These are phyloP conservation scores for Dicycla oo DNA, from an alignment of 2,888 invertebrate species.

Conservation along the genomic window DNA sequence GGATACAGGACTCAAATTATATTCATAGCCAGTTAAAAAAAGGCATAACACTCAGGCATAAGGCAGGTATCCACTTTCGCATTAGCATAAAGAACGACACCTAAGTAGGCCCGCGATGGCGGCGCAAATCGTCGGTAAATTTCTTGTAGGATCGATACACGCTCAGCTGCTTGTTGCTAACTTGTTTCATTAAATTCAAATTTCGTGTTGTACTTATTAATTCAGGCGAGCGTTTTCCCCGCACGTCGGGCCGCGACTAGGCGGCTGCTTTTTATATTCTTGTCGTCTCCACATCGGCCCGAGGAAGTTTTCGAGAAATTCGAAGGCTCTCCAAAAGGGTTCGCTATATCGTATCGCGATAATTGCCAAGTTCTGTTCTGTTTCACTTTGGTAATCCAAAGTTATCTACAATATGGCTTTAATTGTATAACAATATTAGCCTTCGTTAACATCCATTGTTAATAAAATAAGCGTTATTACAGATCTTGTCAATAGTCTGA, in stretches of 20 bases:
- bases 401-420: conserved; percentile 58
- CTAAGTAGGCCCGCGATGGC: conserved; percentile 32
- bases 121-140: conserved; percentile 66
- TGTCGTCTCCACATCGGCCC: conserved; percentile 71
- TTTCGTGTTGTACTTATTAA: conserved; percentile 91
- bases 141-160: conserved; percentile 85
- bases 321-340: conserved; percentile 67
- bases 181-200: conserved; percentile 91
- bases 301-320: conserved; percentile 70
- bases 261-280: conserved; percentile 84
- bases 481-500: conserved; percentile 25
- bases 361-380: conserved; percentile 72
- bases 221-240: conserved; percentile 85
- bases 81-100: conserved; percentile 59
- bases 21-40: conserved; percentile 34
- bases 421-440: conserved; percentile 66
- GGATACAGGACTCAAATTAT: conserved; percentile 14
- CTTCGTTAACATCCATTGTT: conserved; percentile 64
- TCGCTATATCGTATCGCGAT: conserved; percentile 63
- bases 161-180: conserved; percentile 87
- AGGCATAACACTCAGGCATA: conserved; percentile 33
- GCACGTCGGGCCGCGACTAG: conserved; percentile 77
- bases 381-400: conserved; percentile 59
- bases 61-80: conserved; percentile 32
- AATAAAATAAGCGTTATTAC: conserved; percentile 38